A percentile compares a stretch with the other conserved stretches of the same genome.
These are phyloP conservation scores for Unio pictorum DNA, from an alignment of 2,888 invertebrate genomes.

Conservation along the genomic window DNA sequence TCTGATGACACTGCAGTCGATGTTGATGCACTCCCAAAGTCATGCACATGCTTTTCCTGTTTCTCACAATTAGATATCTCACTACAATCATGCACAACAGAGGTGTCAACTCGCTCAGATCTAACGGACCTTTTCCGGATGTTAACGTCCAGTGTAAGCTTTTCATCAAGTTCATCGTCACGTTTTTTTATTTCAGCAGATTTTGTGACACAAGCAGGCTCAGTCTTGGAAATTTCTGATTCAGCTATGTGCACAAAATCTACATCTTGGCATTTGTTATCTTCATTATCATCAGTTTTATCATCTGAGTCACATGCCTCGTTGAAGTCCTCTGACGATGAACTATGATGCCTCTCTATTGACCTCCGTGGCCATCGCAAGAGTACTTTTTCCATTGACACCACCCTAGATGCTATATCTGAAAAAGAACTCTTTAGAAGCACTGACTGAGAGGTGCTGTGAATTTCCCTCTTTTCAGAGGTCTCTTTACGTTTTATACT, in stretches of 20 bases:
- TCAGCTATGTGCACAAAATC: constrained; percentile 24
- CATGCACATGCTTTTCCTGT: constrained; percentile 34
- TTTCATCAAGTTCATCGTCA: too few relatives aligned
- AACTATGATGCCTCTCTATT: constrained; percentile 58
- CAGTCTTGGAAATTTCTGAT: constrained; percentile 7
- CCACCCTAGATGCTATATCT: constrained; percentile 56
- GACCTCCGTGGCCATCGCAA: constrained; percentile 51
- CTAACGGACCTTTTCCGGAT: too few relatives aligned
- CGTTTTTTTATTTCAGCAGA: too few relatives aligned
- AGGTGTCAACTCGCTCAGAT: neutral
- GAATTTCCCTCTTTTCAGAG: neutral
- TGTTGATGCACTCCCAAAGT: constrained; percentile 6
- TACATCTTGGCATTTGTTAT: constrained; percentile 14
- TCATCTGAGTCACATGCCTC: constrained; percentile 21
- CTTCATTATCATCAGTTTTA: constrained; percentile 12
- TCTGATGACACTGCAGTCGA: constrained; percentile 2
- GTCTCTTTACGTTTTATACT: constrained; percentile 34
- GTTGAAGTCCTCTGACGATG: constrained; percentile 59
- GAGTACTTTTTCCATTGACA: constrained; percentile 59
- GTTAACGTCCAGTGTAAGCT: too few relatives aligned
- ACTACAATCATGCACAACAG: constrained; percentile 17
- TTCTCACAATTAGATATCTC: constrained; percentile 8
- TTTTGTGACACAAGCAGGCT: too few relatives aligned
- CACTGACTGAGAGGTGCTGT: neutral
- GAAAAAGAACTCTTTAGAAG: constrained; percentile 54